These are phyloP conservation scores for Phoxinus phoxinus DNA, from an alignment of 2,113 vertebrate genomes.

Conservation along the genomic window DNA sequence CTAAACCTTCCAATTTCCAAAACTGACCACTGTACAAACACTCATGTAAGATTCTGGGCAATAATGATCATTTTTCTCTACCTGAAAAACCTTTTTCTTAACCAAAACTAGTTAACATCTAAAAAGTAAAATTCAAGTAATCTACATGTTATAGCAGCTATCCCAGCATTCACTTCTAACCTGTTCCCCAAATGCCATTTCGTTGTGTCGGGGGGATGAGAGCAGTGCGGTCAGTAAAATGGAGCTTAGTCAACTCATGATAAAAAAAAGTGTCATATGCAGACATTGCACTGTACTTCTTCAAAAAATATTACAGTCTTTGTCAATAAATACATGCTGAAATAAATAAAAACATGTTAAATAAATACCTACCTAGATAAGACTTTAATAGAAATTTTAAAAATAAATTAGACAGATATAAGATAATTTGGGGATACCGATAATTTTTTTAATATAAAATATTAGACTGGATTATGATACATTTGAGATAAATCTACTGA, in stretches of 20 bases:
- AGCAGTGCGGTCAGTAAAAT: constrained; percentile 43
- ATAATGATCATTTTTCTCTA: background rate
- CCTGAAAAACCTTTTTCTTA: constrained; percentile 5
- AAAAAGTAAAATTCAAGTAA: constrained; percentile 63
- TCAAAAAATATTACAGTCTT: constrained; percentile 80
- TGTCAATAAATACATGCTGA: constrained; percentile 78
- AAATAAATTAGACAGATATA: constrained; percentile 47
- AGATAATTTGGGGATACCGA: constrained; percentile 40
- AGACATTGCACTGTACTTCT: constrained; percentile 78
- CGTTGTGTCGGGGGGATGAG: background rate
- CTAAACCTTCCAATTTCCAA: constrained; percentile 25
- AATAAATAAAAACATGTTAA: constrained; percentile 77
- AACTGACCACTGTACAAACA: constrained; percentile 42
- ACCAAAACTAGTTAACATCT: background rate
- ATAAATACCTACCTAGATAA: constrained; percentile 76
- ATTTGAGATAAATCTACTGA: constrained; percentile 40
- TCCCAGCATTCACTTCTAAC: constrained; percentile 50
- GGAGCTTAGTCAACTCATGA: constrained; percentile 70
- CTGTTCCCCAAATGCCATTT: constrained; percentile 28
- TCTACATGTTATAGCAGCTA: constrained; percentile 63
- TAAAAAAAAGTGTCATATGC: constrained; percentile 80
- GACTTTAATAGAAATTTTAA: constrained; percentile 64
- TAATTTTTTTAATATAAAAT: constrained; percentile 43
- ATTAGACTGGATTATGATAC: constrained; percentile 41
- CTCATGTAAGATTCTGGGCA: constrained; percentile 27